These are phyloP conservation scores for Tachina grossa DNA, from an alignment of 2,888 invertebrate genomes.

Conservation along the genomic window DNA sequence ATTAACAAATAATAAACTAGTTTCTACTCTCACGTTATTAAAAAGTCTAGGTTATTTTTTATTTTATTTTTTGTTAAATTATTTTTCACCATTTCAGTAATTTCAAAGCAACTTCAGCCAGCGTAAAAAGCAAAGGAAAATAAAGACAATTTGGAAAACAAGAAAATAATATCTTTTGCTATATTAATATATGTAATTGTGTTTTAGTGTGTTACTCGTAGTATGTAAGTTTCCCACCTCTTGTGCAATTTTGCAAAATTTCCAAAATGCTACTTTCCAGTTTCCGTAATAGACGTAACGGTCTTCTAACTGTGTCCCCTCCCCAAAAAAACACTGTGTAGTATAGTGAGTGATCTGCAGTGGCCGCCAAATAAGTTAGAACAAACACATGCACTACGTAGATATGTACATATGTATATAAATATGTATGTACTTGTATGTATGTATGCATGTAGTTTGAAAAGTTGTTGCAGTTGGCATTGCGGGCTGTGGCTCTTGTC, in stretches of 20 bases:
- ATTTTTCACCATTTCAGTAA: conserved; percentile 32
- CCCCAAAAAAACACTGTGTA: background rate
- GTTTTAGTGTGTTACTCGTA: conserved; percentile 22
- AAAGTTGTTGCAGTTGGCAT: conserved; percentile 65
- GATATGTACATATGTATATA: too few relatives aligned
- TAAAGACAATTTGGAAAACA: background rate
- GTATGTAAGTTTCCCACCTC: background rate
- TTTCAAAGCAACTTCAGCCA: conserved; percentile 42
- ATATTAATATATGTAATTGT: conserved; percentile 1
- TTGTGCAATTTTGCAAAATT: background rate
- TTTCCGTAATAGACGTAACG: conserved; percentile 25
- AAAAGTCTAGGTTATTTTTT: background rate
- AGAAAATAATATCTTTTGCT: conserved; percentile 14
- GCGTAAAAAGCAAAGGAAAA: conserved; percentile 3
- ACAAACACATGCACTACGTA: background rate
- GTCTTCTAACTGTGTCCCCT: conserved; percentile 6
- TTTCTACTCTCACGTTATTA: background rate
- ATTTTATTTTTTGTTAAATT: background rate
- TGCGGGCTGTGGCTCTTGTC: conserved; percentile 44
- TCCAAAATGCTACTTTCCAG: background rate
- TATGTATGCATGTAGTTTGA: conserved; percentile 41
- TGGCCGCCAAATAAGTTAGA: conserved; percentile 42
- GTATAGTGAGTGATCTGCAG: conserved; percentile 7
- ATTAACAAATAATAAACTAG: background rate
- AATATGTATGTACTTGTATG: too few relatives aligned